Evolutionary conservation across 2,797 vertebrate species (phyloP), one percentile per base, ranked within the genome.

Genomic region (Tapera naevia): DNA sequence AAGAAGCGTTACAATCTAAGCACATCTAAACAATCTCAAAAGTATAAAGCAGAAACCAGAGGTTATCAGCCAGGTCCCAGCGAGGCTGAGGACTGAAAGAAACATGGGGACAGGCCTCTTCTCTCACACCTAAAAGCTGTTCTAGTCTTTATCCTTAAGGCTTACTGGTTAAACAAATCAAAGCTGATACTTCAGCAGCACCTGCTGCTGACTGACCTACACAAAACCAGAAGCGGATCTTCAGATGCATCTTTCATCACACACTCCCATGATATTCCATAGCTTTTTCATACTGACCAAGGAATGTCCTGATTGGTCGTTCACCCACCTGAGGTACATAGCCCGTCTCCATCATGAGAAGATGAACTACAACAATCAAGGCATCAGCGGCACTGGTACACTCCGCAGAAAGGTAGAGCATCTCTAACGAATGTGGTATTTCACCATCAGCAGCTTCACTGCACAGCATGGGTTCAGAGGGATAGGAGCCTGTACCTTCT

Each of bases 261-360:
- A 58, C 13, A 18, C 48, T 72, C 13, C 39, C 41, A 45, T 1
- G 3, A 45, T 3, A 70, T 15, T 69, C 25, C 57, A 84, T 48
- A 92, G 53, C 27, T 61, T 88, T 58, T 41, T 45, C 35, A 58
- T 9, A 54, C 7, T 5, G 18, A 81, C 14, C 48, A 50, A 67
- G 50, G 45, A 35, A 32, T 4, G 75, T 53, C 25, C 60, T 22
- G n/a, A 66, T 17, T 25, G 7, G 13, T 58, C 60, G 35, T 66
- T 27, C 11, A 53, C 97, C 97, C 83, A 99, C 99, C 98, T 99
- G 98, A 60, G 98, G 98, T 13, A 97, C 82, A 25, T 99, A 99
- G 45, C 99, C 99, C 0, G 98, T 98, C 95, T 99, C 99, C 76
- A 99, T 94, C 98, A 99, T 99, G 76, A 99, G 98, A 62, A 99